Evolutionary conservation across 2,888 invertebrate species (phyloP).

Genomic region (Ganaspis brasiliensis): DNA sequence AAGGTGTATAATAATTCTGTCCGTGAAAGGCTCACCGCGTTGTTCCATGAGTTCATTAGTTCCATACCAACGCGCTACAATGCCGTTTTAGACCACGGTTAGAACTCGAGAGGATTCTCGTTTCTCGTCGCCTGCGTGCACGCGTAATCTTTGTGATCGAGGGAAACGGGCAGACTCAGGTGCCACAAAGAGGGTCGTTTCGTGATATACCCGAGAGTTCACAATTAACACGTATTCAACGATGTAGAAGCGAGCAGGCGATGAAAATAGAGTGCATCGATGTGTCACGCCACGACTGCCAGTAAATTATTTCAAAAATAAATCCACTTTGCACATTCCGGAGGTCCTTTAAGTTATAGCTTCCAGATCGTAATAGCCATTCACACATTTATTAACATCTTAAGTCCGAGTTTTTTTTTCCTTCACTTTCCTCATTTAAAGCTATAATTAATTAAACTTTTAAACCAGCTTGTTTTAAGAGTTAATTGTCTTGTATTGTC

Average conservation of each 20-base stretch:
- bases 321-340: conserved; percentile 3
- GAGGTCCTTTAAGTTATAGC: not conserved
- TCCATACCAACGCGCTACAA: conserved; percentile 75
- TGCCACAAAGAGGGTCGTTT: conserved; percentile 35
- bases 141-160: conserved; percentile 61
- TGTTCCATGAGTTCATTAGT: conserved; percentile 73
- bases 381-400: no score
- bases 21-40: conserved; percentile 71
- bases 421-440: no score
- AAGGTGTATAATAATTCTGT: conserved; percentile 73
- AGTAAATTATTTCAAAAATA: conserved; percentile 11
- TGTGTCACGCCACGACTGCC: not conserved
- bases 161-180: conserved; percentile 54
- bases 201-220: conserved; percentile 21
- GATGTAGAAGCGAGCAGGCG: conserved; percentile 8
- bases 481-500: no score
- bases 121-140: conserved; percentile 56
- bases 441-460: no score
- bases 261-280: conserved; percentile 10
- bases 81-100: conserved; percentile 72
- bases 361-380: conserved; percentile 1
- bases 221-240: conserved; percentile 40
- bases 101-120: conserved; percentile 62
- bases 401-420: no score
- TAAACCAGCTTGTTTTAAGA: no score